phyloP scores from a whole-genome alignment of 2,888 invertebrate species.

The Cephus spinipes region DNA sequence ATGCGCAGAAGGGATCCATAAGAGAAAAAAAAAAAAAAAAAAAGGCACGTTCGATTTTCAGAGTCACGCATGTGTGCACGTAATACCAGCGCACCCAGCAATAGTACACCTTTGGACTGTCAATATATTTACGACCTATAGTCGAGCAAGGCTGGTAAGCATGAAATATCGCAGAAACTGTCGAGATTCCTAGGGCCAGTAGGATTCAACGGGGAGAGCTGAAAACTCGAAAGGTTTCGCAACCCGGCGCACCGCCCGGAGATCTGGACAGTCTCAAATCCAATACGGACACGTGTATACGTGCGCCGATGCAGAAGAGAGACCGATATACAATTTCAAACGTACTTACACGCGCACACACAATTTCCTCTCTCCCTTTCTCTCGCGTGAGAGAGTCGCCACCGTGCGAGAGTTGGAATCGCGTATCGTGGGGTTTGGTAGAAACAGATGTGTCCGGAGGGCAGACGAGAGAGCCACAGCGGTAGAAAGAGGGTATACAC shows the following conservation, averaged over 20 bases:
- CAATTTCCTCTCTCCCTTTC: not conserved
- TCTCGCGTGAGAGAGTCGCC: not conserved
- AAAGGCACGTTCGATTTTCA: not conserved
- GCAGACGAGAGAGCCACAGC: not conserved
- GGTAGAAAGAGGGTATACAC: not conserved
- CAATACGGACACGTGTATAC: not conserved
- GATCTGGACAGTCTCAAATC: not conserved
- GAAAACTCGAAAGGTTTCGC: not conserved
- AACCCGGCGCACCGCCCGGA: not conserved
- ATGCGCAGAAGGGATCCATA: not conserved
- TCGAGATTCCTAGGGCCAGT: not conserved
- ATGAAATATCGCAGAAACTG: conserved; percentile 1
- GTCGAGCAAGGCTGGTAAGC: not conserved
- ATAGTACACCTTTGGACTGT: not conserved
- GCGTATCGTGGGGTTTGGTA: not conserved
- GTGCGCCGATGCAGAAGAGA: not conserved
- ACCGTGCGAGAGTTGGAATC: not conserved
- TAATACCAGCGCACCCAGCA: not conserved
- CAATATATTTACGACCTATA: not conserved
- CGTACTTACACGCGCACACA: not conserved
- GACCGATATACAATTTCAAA: not conserved
- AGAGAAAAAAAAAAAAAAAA: not conserved
- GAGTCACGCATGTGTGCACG: not conserved
- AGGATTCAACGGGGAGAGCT: not conserved
- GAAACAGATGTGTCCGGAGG: not conserved